Evolutionary conservation across 2,797 vertebrate genomes (phyloP).

Genomic region (Carduelis carduelis): DNA sequence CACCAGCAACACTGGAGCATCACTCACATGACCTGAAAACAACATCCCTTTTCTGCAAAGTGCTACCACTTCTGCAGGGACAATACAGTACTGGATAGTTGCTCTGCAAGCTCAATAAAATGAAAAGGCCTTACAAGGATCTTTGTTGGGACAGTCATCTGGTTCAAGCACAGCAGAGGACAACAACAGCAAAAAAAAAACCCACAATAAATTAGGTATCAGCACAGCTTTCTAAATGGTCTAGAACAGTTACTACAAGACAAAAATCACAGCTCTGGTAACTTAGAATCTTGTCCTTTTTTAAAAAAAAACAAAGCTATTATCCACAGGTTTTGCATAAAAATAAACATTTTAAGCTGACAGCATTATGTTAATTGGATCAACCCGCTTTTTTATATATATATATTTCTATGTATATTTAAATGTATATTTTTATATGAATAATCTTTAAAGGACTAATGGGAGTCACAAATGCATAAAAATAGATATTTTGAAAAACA

Average conservation of each 20-base stretch:
- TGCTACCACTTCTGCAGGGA: conserved; percentile 41
- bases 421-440: conserved; percentile 32
- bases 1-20: neutral
- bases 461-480: conserved; percentile 64
- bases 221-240: conserved; percentile 28
- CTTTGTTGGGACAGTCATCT: conserved; percentile 29
- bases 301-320: neutral
- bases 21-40: conserved; percentile 25
- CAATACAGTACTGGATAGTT: conserved; percentile 65
- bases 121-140: conserved; percentile 36
- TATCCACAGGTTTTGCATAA: conserved; percentile 37
- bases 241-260: neutral
- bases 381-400: neutral
- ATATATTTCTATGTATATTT: conserved; percentile 31
- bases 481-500: conserved; percentile 42
- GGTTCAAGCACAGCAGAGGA: conserved; percentile 47
- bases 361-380: neutral
- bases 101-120: conserved; percentile 48
- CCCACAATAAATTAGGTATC: conserved; percentile 55
- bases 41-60: conserved; percentile 51
- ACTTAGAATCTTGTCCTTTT: neutral
- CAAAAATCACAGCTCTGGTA: conserved; percentile 15
- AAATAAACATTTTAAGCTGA: conserved; percentile 62
- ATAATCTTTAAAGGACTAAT: conserved; percentile 39
- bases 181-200: neutral